These are phyloP conservation scores for Tretioscincus oriximinensis DNA, from an alignment of 2,113 vertebrate species.

Conservation along the genomic window DNA sequence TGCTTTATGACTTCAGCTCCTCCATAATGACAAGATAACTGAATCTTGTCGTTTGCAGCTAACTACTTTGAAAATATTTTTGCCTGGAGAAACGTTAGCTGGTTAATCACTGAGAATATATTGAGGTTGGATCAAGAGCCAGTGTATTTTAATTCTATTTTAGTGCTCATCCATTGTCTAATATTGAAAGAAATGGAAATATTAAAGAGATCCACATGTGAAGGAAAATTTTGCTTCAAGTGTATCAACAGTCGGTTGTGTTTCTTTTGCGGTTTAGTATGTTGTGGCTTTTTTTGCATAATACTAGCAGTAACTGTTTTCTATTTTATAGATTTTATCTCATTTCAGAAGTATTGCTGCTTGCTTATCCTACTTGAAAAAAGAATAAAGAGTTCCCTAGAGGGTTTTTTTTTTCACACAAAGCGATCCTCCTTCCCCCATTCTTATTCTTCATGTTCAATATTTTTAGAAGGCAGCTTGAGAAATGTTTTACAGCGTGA, in stretches of 20 bases:
- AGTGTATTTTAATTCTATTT: neutral
- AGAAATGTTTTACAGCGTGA: neutral
- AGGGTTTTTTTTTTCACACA: too few relatives aligned
- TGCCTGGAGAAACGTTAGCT: neutral
- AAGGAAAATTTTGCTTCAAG: too few relatives aligned
- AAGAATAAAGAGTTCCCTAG: too few relatives aligned
- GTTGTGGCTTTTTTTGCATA: too few relatives aligned
- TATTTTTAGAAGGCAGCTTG: neutral
- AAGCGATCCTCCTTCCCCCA: too few relatives aligned
- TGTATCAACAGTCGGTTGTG: too few relatives aligned
- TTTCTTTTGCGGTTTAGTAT: too few relatives aligned
- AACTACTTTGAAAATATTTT: neutral
- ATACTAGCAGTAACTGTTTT: too few relatives aligned
- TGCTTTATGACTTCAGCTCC: neutral
- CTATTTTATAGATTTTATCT: too few relatives aligned
- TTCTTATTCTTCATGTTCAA: neutral
- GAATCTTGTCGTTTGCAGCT: neutral
- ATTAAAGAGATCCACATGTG: too few relatives aligned
- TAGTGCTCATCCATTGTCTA: neutral
- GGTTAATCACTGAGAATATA: neutral
- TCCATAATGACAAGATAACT: neutral
- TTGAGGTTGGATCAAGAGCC: neutral
- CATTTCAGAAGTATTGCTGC: too few relatives aligned
- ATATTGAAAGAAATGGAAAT: neutral
- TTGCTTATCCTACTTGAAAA: too few relatives aligned